phyloP scores from a whole-genome alignment of 2,113 vertebrate species.

The Apus apus region DNA sequence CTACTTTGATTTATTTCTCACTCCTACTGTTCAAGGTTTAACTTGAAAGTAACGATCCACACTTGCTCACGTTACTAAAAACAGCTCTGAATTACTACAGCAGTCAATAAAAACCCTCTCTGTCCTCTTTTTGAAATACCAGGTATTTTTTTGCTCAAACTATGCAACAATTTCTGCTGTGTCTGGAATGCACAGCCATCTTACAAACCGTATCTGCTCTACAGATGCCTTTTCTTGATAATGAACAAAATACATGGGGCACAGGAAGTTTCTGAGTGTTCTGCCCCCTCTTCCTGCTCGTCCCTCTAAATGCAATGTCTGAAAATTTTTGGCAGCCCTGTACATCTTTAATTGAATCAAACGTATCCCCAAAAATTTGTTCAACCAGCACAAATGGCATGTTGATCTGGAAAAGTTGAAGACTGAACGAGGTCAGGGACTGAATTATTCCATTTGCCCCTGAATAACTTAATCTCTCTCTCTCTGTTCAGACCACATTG shows the following conservation, averaged over 20 bases:
- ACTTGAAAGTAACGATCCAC: neutral
- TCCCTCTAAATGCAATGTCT: neutral
- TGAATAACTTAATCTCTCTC: constrained; percentile 68
- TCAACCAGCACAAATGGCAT: constrained; percentile 61
- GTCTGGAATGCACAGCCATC: neutral
- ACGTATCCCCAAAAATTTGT: constrained; percentile 42
- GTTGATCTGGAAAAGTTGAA: constrained; percentile 63
- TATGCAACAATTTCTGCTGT: neutral
- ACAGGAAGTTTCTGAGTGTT: accelerated
- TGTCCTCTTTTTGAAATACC: neutral
- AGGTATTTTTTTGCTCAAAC: neutral
- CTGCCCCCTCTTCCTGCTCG: neutral
- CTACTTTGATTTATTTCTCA: neutral
- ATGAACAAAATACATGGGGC: neutral
- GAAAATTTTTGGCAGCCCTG: neutral
- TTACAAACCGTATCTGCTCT: neutral
- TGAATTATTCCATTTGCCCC: constrained; percentile 68
- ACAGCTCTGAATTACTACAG: neutral
- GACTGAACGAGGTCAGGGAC: constrained; percentile 58
- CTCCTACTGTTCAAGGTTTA: neutral
- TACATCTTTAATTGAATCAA: constrained; percentile 50
- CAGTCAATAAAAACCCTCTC: neutral
- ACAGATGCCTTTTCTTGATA: neutral
- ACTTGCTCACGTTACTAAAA: neutral
- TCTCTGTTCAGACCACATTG: constrained; percentile 70